Evolutionary conservation across 2,113 vertebrate species (phyloP), one percentile per base, ranked within the genome.

Genomic region (Hydropotes inermis): DNA sequence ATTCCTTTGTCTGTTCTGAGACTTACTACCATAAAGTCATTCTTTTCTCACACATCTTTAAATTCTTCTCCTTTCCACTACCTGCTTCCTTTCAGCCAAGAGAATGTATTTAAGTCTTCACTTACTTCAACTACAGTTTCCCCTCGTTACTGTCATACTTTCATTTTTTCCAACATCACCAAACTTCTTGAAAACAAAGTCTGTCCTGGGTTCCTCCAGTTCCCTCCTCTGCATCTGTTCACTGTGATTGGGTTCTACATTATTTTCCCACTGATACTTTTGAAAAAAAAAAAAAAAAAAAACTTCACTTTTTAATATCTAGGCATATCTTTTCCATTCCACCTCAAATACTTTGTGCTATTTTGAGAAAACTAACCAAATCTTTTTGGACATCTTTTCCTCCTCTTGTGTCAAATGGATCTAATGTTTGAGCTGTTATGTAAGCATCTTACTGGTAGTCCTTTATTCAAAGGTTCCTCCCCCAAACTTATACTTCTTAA

Each of bases 1-100:
- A 58, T 76, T 92, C 45, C 52, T 97, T 95, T 95, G 55, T 58
- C 12, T 96, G 17, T 95, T 98, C 64, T 76, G 19, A 76, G 85
- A 88, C 76, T 92, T 81, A 67, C 28, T 58, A 78, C 50, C 23
- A 23, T 87, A 87, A 70, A 96, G 19, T 55, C 58, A 87, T 81
- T 89, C 58, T 95, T 91, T 52, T 58, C 16, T 96, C 30, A 87
- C 47, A 74, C 28, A 3, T 94, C 43, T 94, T 97, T 91, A 95
- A 89, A 90, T 92, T 96, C 10, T 94, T 90, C 85, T 10, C 39
- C 17, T 94, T 93, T 92, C 67, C 55, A 57, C 10, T 57, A 45
- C 55, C 39, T 95, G 17, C 76, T 92, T 95, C 57, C 19, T 76
- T 95, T 84, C 52, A 84, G 14, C n/a, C 76, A 61, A 52, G 89